Evolutionary conservation across 1,140 invertebrate species (phyloP).

Genomic region (Diorhabda elongata): DNA sequence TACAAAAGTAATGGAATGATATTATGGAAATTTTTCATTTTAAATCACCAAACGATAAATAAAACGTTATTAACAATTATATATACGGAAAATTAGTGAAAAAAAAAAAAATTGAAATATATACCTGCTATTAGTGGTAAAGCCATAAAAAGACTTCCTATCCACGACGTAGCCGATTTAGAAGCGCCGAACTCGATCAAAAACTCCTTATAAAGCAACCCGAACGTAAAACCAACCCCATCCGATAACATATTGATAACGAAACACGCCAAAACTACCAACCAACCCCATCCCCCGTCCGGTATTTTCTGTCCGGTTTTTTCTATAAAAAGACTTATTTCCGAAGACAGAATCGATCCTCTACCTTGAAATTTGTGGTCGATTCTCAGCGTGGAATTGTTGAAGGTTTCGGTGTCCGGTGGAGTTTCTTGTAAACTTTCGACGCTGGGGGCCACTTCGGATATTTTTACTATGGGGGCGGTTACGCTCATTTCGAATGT

Average conservation of each 20-base stretch:
- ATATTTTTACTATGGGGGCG: slow-evolving; percentile 6
- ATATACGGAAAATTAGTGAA: no score
- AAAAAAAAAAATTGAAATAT: no score
- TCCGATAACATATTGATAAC: slow-evolving; percentile 88
- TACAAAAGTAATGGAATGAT: no score
- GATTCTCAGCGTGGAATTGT: not conserved
- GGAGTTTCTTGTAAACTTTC: not conserved
- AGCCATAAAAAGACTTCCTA: slow-evolving; percentile 82
- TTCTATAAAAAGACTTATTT: slow-evolving; percentile 24
- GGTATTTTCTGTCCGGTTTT: slow-evolving; percentile 48
- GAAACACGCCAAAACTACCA: slow-evolving; percentile 80
- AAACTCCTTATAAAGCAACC: slow-evolving; percentile 83
- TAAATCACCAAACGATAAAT: no score
- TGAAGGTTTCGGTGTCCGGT: not conserved
- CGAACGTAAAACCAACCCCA: slow-evolving; percentile 90
- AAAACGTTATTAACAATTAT: no score
- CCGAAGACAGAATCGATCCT: slow-evolving; percentile 26
- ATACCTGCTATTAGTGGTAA: slow-evolving; percentile 78
- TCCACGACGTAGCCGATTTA: slow-evolving; percentile 81
- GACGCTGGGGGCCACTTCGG: slow-evolving; percentile 1
- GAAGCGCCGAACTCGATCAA: slow-evolving; percentile 75
- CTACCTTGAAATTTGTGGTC: slow-evolving; percentile 19
- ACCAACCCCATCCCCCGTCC: slow-evolving; percentile 81
- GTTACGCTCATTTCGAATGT: not conserved
- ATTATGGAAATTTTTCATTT: no score